Percentiles rank a stretch among this genome's conserved stretches.
Conservation (phyloP, 1,140 invertebrate species). For the Drosophila sucinea region DNA sequence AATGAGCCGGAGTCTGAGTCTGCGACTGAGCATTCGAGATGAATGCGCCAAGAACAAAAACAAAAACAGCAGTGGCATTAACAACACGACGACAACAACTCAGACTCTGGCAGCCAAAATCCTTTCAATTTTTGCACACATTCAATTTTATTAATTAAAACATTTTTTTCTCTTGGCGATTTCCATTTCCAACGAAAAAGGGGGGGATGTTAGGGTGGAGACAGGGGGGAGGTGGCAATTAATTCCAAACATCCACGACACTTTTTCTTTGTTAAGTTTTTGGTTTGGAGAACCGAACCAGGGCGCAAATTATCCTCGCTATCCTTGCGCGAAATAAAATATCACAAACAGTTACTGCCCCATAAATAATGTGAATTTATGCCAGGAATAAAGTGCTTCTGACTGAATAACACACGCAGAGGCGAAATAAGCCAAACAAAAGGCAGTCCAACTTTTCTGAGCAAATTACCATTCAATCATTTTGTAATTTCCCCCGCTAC, state of each 20-base stretch:
- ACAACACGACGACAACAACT: constrained; percentile 36
- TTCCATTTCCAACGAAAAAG: constrained; percentile 52
- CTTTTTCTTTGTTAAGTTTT: constrained; percentile 82
- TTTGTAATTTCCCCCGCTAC: constrained; percentile 67
- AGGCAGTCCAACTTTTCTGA: constrained; percentile 57
- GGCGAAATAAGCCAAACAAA: constrained; percentile 39
- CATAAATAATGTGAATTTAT: constrained; percentile 83
- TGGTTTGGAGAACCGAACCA: constrained; percentile 12
- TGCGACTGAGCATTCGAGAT: constrained; percentile 74
- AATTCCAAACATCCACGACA: constrained; percentile 80
- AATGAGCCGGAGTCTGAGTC: constrained; percentile 63
- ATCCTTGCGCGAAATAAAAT: constrained; percentile 82
- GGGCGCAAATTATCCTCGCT: constrained; percentile 69
- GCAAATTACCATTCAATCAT: constrained; percentile 83
- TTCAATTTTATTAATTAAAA: constrained; percentile 83
- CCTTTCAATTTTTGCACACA: constrained; percentile 82
- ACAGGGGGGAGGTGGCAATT: constrained; percentile 62
- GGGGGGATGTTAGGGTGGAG: background rate
- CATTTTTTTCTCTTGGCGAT: constrained; percentile 71
- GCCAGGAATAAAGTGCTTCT: constrained; percentile 49
- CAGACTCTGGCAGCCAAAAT: constrained; percentile 56
- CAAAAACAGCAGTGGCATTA: constrained; percentile 40
- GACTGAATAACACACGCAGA: constrained; percentile 2
- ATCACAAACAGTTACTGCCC: constrained; percentile 82
- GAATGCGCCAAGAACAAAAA: constrained; percentile 58